Evolutionary conservation across 1,140 invertebrate species (phyloP).

Genomic region (Brachionus paranguensis): DNA sequence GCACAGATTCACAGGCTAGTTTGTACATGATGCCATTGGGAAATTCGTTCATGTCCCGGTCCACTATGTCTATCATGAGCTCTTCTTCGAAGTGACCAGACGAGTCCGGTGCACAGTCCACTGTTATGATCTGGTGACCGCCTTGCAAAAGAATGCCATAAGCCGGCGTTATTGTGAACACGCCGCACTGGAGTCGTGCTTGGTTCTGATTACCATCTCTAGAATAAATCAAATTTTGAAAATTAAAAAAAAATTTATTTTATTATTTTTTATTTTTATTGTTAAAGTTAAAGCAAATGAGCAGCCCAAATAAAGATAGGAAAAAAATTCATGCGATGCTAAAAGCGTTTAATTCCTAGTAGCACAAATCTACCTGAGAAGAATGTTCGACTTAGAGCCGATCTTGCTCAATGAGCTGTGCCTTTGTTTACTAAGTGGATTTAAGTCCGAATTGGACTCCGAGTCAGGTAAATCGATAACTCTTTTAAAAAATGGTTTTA

Average conservation of each 20-base stretch:
- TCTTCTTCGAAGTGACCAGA: conserved; percentile 44
- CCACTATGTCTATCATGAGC: conserved; percentile 51
- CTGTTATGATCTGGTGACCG: conserved; percentile 49
- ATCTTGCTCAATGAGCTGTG: not conserved
- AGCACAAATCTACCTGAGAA: not conserved
- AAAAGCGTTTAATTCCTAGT: not conserved
- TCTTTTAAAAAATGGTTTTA: not conserved
- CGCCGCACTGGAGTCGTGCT: conserved; percentile 10
- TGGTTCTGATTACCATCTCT: not conserved
- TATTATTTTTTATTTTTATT: not conserved
- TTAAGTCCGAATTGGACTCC: not conserved
- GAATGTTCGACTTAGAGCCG: conserved; percentile 2
- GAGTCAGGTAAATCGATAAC: not conserved
- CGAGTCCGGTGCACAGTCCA: conserved; percentile 52
- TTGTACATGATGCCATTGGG: conserved; percentile 52
- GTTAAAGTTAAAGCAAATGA: not conserved
- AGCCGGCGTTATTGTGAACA: conserved; percentile 51
- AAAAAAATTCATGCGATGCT: conserved; percentile 1
- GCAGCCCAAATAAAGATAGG: not conserved
- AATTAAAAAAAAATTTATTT: not conserved
- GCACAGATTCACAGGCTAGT: conserved; percentile 52
- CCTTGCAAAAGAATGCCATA: conserved; percentile 49
- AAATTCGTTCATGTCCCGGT: conserved; percentile 45
- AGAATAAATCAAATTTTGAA: not conserved
- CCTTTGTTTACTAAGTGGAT: not conserved